Base-by-base conservation (phyloP, 2,888 invertebrate genomes). In the Diaperis boleti region DNA sequence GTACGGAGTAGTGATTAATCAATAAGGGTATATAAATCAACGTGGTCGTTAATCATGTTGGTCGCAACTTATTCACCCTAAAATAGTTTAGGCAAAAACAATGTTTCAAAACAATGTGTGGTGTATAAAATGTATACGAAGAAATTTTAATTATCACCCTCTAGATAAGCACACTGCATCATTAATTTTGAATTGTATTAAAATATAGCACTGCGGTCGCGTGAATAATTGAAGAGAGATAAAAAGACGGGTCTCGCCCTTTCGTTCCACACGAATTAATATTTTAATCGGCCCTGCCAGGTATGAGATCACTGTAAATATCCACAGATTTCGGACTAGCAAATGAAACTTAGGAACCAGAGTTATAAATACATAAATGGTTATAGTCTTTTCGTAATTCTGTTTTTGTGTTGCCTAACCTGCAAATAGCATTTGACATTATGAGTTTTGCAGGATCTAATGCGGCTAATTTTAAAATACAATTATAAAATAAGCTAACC, bases 41-140 rank as follows among this genome's bases (percentile, higher is more conserved):
- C 69, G 62, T 45, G 69, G 72, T 77, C 77, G 76, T 79, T 79
- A 79, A 79, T 79, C 78, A 78, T 71, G 70, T 62, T 61, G 69
- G 67, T 35, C 56, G 66, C 64, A 64, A 65, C 55, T 65, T 61
- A 56, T 55, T 50, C 64, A 50, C 20, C 52, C 49, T 55, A 37
- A 52, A 64, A 64, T 64, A 64, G 64, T 64, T 64, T 50, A 56
- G 47, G 60, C 64, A 64, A 64, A 64, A 64, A 64, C 64, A 59
- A 20, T 57, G 47, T 55, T 52, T 49, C 26, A 41, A 39, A 62
- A 62, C 62, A 62, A 57, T 62, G 62, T 57, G 17, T n/a, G 35
- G 15, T 17, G 52, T 26, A 37, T 61, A 41, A 55, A 61, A 61
- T 35, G 41, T 47, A 61, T 45, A 45, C 1, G 42, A 45, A 57